A percentile compares a stretch with the other conserved stretches of the same genome.
Conservation (phyloP, 2,888 invertebrate species). For the Cataglyphis altisquamis region DNA sequence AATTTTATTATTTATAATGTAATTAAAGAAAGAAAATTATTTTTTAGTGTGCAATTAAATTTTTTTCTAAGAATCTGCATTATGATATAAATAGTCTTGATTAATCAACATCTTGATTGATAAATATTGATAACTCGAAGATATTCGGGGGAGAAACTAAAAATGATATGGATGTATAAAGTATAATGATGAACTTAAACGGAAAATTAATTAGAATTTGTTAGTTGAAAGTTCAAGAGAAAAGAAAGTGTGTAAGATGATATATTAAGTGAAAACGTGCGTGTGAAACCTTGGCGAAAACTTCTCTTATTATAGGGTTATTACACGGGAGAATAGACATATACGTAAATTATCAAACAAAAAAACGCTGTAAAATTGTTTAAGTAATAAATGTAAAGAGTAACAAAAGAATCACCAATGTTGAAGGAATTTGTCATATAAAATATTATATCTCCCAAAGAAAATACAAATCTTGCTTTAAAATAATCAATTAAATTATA, state of each 20-base stretch:
- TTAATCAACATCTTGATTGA: background rate
- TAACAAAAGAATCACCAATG: background rate
- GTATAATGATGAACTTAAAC: background rate
- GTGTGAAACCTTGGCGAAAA: background rate
- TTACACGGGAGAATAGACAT: background rate
- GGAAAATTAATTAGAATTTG: background rate
- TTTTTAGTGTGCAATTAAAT: background rate
- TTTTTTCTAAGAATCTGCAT: background rate
- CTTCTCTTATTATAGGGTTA: background rate
- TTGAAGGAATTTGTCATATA: background rate
- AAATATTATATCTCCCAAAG: background rate
- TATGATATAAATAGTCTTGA: background rate
- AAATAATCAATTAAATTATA: background rate
- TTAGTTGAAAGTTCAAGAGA: conserved; percentile 12
- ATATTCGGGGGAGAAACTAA: background rate
- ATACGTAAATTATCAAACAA: background rate
- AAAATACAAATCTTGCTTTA: background rate
- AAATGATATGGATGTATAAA: background rate
- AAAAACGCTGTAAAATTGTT: background rate
- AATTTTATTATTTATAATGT: conserved; percentile 9
- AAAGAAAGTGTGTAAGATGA: conserved; percentile 12
- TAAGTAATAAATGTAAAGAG: background rate
- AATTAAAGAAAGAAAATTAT: background rate
- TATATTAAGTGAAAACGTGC: background rate
- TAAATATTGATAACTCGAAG: background rate